Percentiles rank a stretch among this genome's conserved stretches.
Evolutionary conservation across 2,888 invertebrate species (phyloP).

Genomic region (Epistrophe grossulariae): DNA sequence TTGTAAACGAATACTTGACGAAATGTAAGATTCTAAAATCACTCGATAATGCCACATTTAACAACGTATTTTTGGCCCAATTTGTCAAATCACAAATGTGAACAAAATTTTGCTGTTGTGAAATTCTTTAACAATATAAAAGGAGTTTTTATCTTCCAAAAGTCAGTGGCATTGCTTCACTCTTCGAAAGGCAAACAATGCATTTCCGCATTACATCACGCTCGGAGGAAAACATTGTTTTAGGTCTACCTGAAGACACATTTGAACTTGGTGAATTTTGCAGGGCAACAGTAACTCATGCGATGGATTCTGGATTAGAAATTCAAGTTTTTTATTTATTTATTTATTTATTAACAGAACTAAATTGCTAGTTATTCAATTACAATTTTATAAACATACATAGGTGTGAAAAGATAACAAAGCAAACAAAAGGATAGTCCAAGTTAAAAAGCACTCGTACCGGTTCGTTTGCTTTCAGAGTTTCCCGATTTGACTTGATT

Average conservation of each 20-base stretch:
- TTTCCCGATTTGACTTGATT: constrained; percentile 83
- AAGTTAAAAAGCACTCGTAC: constrained; percentile 82
- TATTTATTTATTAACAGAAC: no score
- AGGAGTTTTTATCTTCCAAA: constrained; percentile 80
- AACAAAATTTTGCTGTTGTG: constrained; percentile 79
- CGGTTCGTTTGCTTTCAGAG: constrained; percentile 81
- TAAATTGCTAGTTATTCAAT: no score
- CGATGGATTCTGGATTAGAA: constrained; percentile 82
- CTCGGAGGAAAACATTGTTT: constrained; percentile 79
- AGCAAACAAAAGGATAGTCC: constrained; percentile 73
- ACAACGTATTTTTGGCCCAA: constrained; percentile 82
- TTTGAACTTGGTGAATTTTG: constrained; percentile 81
- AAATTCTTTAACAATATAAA: constrained; percentile 83
- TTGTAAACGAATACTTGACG: constrained; percentile 87
- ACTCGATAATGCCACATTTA: constrained; percentile 85
- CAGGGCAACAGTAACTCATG: constrained; percentile 79
- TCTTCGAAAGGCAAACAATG: constrained; percentile 81
- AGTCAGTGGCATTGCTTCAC: constrained; percentile 76
- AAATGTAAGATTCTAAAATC: constrained; percentile 85
- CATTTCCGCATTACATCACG: constrained; percentile 79
- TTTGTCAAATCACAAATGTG: constrained; percentile 81
- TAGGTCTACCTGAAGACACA: constrained; percentile 80
- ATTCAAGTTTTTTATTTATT: no score
- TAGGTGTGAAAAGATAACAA: no score
- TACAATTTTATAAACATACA: no score